Conservation (phyloP, 2,888 invertebrate genomes). For the Cetonia aurata region DNA sequence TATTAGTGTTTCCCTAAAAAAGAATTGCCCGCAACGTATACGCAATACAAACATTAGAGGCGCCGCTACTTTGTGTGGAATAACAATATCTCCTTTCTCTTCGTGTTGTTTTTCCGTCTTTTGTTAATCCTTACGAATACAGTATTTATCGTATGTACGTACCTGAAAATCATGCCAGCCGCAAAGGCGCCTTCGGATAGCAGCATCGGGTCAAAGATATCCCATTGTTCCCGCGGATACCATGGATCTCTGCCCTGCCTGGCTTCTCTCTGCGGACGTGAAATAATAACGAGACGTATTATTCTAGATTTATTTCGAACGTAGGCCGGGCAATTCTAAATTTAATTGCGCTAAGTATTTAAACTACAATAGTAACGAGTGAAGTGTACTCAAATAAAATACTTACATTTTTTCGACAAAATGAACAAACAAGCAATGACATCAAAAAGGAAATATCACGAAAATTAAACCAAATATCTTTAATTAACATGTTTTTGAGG, state of each 20-base stretch:
- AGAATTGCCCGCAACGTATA: too few species aligned
- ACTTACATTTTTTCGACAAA: too few species aligned
- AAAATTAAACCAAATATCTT: too few species aligned
- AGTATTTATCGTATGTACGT: constrained; percentile 44
- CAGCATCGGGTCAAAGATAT: constrained; percentile 95
- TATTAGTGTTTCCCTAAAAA: too few species aligned
- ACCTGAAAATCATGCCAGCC: constrained; percentile 95
- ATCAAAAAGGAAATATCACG: too few species aligned
- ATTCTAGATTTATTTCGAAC: not conserved
- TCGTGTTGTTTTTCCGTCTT: not conserved
- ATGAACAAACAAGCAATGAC: too few species aligned
- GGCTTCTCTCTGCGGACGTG: constrained; percentile 72
- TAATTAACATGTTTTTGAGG: too few species aligned
- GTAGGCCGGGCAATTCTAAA: not conserved
- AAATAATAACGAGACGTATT: not conserved
- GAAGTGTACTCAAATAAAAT: too few species aligned
- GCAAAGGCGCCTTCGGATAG: constrained; percentile 95
- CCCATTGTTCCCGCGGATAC: constrained; percentile 92
- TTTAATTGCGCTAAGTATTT: too few species aligned
- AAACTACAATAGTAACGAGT: too few species aligned
- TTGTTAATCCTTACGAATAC: constrained; percentile 10
- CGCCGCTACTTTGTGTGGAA: not conserved
- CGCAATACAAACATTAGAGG: too few species aligned
- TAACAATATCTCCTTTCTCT: not conserved
- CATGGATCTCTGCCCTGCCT: constrained; percentile 81